Percentiles rank a stretch among this genome's conserved stretches.
These are phyloP conservation scores for Cancer borealis DNA, from an alignment of 2,888 invertebrate species.

Conservation along the genomic window DNA sequence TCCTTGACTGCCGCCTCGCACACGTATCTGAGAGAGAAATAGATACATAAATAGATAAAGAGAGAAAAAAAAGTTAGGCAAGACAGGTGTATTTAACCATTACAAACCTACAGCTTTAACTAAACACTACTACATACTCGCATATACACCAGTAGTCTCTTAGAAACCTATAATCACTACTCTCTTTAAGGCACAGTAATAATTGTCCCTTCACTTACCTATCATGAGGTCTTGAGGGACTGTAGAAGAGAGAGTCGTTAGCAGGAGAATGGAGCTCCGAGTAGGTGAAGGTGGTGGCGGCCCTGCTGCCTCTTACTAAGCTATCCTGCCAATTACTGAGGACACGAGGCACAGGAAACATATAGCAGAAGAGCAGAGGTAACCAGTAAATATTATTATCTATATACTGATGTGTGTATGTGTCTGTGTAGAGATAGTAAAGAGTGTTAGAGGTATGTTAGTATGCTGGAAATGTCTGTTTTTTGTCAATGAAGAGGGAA, in stretches of 20 bases:
- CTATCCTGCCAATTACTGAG: constrained; percentile 48
- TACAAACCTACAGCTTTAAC: neutral
- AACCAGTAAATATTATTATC: neutral
- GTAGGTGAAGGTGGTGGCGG: constrained; percentile 65
- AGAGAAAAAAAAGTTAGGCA: neutral
- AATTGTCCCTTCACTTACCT: neutral
- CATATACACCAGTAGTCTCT: too few species aligned
- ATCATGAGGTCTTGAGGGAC: constrained; percentile 46
- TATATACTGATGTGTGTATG: neutral
- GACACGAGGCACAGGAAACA: neutral
- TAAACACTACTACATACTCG: too few species aligned
- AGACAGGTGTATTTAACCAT: neutral
- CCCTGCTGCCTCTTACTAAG: constrained; percentile 31
- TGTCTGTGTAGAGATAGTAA: neutral
- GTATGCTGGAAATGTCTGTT: neutral
- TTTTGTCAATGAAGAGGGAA: neutral
- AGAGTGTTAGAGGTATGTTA: neutral
- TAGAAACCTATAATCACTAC: too few species aligned
- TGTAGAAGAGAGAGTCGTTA: constrained; percentile 71
- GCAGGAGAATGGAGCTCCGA: constrained; percentile 72
- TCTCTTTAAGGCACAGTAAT: neutral
- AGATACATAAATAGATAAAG: neutral
- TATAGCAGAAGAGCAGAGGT: neutral
- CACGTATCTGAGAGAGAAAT: constrained; percentile 64
- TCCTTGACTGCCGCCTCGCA: constrained; percentile 58